Evolutionary conservation across 2,113 vertebrate species (phyloP), one percentile per base, ranked within the genome.

Genomic region (Sorex araneus): DNA sequence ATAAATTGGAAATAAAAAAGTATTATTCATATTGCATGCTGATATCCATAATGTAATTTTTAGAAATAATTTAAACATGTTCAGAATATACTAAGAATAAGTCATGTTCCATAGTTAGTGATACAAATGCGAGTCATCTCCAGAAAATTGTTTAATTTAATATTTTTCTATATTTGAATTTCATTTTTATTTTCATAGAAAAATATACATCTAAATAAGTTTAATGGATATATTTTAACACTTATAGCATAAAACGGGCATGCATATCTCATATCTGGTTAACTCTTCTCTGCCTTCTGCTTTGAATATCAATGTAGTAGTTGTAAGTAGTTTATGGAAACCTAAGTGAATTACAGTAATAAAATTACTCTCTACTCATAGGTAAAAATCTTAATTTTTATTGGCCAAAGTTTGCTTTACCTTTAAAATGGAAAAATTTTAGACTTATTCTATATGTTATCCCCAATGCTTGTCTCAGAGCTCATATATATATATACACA

Each of bases 131-230:
- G 54, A 40, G 43, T 10, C 23, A 75, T 32, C 34, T 81, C 19
- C 82, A 50, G 30, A 79, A 92, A 92, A 76, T 0, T 8, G 15
- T 63, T 89, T 90, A 79, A 86, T 40, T 73, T 25, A 76, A 70
- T 83, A 84, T n/a, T 91, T 93, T 69, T 77, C 84, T 73, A 15
- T 81, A 47, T 67, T 1, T 66, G 10, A 1, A 47, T 86, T 86
- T 90, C 70, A 94, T 83, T 76, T 83, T 92, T 5, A 8, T 91
- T 76, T 91, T 79, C 32, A 76, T 84, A 6, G 36, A 25, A 84
- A 30, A 34, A 71, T 78, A 57, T 36, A 23, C 7, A 66, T 78
- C 25, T 71, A 80, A 21, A 0, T 18, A 40, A 93, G 70, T n/a
- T 89, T 82, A 82, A 75, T 54, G 40, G 40, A 40, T 73, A n/a